Evolutionary conservation across 2,797 vertebrate genomes (phyloP).

Genomic region (Clarias fuscus): DNA sequence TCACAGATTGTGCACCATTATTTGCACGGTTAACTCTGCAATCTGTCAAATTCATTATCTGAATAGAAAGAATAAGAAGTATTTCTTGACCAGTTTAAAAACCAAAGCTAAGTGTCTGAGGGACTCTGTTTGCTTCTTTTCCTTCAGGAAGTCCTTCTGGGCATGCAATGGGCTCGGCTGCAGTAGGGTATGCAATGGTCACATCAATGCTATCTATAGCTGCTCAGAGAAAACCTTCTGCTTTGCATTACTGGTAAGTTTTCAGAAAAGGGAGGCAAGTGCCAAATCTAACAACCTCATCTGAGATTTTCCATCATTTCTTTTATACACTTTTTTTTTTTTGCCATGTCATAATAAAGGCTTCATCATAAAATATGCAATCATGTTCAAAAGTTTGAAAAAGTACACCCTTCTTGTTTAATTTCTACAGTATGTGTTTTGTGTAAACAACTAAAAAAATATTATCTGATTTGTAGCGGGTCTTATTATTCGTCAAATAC

Average conservation of each 20-base stretch:
- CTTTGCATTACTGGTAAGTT: constrained; percentile 66
- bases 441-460: no score
- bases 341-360: neutral
- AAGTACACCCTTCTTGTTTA: no score
- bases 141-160: constrained; percentile 81
- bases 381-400: no score
- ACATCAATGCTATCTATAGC: constrained; percentile 81
- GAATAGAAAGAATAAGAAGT: neutral
- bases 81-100: neutral
- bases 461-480: no score
- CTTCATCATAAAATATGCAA: neutral
- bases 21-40: neutral
- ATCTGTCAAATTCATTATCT: neutral
- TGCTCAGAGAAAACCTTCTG: constrained; percentile 58
- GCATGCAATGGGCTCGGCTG: constrained; percentile 93
- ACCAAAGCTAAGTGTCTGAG: neutral
- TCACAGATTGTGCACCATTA: neutral
- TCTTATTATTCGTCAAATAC: no score
- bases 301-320: neutral
- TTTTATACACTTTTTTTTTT: neutral
- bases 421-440: no score
- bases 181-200: constrained; percentile 90
- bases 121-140: neutral
- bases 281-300: neutral
- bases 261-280: neutral